Base-by-base conservation (phyloP, 1,140 invertebrate species). In the Ectropis grisescens region DNA sequence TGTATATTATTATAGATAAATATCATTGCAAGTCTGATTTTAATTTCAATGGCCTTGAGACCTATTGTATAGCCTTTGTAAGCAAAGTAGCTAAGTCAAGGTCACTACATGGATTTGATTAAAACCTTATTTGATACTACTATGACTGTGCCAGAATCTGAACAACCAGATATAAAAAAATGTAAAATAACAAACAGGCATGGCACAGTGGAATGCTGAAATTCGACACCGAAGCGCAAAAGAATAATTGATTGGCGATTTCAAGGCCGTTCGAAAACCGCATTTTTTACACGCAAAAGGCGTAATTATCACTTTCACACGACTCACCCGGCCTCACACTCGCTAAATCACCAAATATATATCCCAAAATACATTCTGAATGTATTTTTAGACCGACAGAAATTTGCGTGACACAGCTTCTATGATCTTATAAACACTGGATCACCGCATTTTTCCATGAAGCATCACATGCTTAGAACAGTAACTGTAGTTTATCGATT, bases 321-420 rank as follows among this genome's bases (percentile, higher is more conserved):
- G 47, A 67, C 58, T 68, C 60, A 70, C 62, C 59, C 49, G 41
- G 47, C 32, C 57, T 58, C 46, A 35, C 50, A 54, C 44, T 51
- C 49, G 64, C 66, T 52, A 70, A 71, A 65, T 70, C 65, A 65
- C 66, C 53, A 70, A 74, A 76, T 71, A 66, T 59, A 69, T 45
- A 50, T 38, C 70, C 58, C 37, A 72, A 76, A 79, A 70, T 71
- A 75, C 54, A 56, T 39, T 53, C 48, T 46, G 44, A 35, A 60
- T 36, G 54, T 79, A 80, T 74, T 72, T 76, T 69, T 80, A 80
- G 70, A 36, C 3, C 43, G 52, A 54, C 33, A 58, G 45, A 50
- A 55, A 55, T 54, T 58, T 28, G 64, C 53, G 66, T 68, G 60
- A 69, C 65, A 64, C 58, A 65, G 51, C 49, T 49, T 19, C 49